Percentiles rank a stretch among this genome's conserved stretches.
Evolutionary conservation across 2,888 invertebrate species (phyloP).

Genomic region (Dynastes hyllus): DNA sequence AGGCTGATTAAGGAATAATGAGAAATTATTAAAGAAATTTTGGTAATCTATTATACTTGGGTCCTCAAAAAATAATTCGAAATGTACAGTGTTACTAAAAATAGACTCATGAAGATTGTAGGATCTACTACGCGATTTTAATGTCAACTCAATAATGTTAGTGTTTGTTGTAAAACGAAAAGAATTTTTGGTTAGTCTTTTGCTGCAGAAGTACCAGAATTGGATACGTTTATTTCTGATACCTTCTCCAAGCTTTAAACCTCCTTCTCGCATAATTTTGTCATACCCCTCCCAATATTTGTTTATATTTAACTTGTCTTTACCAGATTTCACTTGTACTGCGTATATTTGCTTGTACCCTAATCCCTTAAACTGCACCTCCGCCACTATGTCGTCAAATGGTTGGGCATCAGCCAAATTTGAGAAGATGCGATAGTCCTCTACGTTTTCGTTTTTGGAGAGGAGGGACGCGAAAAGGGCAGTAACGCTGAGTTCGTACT

Average conservation of each 20-base stretch:
- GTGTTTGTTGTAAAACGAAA: not conserved
- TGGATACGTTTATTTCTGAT: not conserved
- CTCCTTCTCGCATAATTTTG: not conserved
- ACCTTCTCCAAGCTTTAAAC: not conserved
- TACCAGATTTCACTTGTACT: not conserved
- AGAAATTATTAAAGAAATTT: not conserved
- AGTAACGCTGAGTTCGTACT: not conserved
- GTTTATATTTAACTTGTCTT: not conserved
- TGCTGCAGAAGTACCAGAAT: not conserved
- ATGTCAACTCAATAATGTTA: not conserved
- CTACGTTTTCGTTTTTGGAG: not conserved
- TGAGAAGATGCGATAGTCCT: too few relatives aligned
- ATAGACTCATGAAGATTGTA: not conserved
- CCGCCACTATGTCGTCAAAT: not conserved
- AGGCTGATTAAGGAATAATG: not conserved
- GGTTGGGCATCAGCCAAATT: not conserved
- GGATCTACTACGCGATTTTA: not conserved
- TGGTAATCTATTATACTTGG: not conserved
- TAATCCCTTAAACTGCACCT: not conserved
- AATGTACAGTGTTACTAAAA: not conserved
- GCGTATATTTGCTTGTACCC: not conserved
- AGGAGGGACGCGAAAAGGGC: not conserved
- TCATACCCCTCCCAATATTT: not conserved
- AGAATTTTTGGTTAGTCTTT: not conserved
- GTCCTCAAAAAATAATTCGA: not conserved